Percentiles rank a stretch among this genome's conserved stretches.
These are phyloP conservation scores for Diaperis boleti DNA, from an alignment of 2,888 invertebrate species.

Conservation along the genomic window DNA sequence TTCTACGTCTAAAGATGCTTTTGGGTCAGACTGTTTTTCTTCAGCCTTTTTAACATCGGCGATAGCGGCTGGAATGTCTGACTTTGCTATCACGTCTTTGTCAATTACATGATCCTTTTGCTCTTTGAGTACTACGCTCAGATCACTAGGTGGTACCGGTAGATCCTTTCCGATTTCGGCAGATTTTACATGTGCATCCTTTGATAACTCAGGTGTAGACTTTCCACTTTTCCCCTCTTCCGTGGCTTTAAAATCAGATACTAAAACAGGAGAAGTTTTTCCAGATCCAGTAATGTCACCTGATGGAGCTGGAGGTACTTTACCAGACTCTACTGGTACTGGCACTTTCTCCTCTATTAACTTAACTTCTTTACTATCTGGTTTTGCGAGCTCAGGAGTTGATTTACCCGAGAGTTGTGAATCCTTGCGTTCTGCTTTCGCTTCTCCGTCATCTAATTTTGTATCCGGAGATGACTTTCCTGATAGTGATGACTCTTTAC, in stretches of 20 bases:
- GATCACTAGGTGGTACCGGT: background rate
- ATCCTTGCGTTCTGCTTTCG: no score
- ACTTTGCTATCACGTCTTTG: background rate
- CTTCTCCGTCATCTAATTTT: no score
- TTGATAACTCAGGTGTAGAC: background rate
- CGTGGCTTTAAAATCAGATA: conserved; percentile 11
- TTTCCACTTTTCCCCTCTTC: conserved; percentile 1
- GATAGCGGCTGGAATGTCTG: background rate
- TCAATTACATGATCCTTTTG: background rate
- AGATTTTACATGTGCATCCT: background rate
- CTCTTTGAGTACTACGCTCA: background rate
- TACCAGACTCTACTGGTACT: background rate
- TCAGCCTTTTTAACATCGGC: conserved; percentile 10
- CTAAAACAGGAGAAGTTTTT: conserved; percentile 27
- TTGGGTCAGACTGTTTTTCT: conserved; percentile 1
- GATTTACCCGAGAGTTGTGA: no score
- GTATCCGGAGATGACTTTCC: no score
- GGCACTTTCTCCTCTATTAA: no score
- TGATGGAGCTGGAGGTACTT: conserved; percentile 1
- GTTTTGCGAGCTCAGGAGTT: no score
- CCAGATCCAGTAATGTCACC: conserved; percentile 16
- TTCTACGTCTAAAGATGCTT: conserved; percentile 7
- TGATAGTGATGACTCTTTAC: no score
- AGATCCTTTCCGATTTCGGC: background rate
- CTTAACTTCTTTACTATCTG: no score